phyloP scores from a whole-genome alignment of 2,888 invertebrate genomes.

The Agrilus mali region DNA sequence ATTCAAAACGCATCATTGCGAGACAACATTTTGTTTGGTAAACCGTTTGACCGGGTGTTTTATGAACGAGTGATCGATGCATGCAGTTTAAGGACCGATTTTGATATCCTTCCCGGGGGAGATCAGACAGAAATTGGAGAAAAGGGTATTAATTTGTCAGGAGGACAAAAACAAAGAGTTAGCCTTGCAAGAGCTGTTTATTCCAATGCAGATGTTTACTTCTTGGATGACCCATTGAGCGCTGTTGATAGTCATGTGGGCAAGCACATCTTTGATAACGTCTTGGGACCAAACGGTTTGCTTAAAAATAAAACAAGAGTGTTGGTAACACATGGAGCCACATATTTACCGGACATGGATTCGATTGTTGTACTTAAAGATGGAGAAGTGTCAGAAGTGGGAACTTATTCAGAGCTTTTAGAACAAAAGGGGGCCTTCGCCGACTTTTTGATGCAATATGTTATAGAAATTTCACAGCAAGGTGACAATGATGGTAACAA shows the following conservation, averaged over 20 bases:
- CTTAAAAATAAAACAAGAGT: constrained; percentile 70
- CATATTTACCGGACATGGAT: constrained; percentile 82
- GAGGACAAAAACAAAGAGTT: constrained; percentile 85
- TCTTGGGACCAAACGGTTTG: constrained; percentile 70
- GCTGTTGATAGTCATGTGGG: constrained; percentile 97
- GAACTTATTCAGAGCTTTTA: constrained; percentile 80
- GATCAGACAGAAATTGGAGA: constrained; percentile 98
- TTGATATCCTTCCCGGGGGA: constrained; percentile 85
- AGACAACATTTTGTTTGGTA: constrained; percentile 88
- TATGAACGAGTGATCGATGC: constrained; percentile 77
- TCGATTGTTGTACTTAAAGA: constrained; percentile 78
- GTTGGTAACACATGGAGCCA: constrained; percentile 90
- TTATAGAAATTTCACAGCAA: constrained; percentile 51
- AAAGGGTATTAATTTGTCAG: constrained; percentile 71
- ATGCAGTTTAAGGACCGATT: constrained; percentile 82
- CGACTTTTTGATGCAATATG: constrained; percentile 69
- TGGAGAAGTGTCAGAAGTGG: constrained; percentile 78
- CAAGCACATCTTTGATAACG: constrained; percentile 94
- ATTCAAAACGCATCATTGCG: constrained; percentile 90
- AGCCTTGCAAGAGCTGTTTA: constrained; percentile 87
- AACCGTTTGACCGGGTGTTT: constrained; percentile 49
- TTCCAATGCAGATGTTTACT: constrained; percentile 74
- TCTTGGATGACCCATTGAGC: constrained; percentile 89
- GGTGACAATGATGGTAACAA: constrained; percentile 30
- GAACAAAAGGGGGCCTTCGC: constrained; percentile 76